phyloP scores from a whole-genome alignment of 2,888 invertebrate species.

The Chalcis sispes region DNA sequence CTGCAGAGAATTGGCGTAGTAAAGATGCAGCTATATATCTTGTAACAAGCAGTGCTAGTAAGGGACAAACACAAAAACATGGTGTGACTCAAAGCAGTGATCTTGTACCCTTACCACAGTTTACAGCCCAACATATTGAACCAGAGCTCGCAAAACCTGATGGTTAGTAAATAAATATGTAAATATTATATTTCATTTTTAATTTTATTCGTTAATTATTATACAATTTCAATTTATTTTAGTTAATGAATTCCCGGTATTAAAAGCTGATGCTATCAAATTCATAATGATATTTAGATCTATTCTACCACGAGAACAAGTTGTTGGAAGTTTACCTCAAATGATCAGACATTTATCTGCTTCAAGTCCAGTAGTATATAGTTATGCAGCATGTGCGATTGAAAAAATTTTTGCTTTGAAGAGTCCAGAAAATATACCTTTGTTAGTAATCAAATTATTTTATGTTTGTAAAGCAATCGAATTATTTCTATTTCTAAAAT shows the following conservation, averaged over 20 bases:
- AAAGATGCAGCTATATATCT: slow-evolving; percentile 98
- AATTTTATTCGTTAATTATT: slow-evolving; percentile 19
- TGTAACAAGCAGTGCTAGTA: slow-evolving; percentile 94
- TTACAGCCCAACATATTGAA: slow-evolving; percentile 90
- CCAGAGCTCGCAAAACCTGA: slow-evolving; percentile 88
- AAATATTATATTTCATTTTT: slow-evolving; percentile 11
- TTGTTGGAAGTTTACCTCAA: slow-evolving; percentile 86
- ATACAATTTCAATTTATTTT: slow-evolving; percentile 57
- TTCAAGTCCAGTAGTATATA: slow-evolving; percentile 91
- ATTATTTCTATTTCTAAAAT: background rate
- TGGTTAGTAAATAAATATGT: slow-evolving; percentile 76
- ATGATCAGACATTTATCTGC: slow-evolving; percentile 87
- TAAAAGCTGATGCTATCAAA: slow-evolving; percentile 97
- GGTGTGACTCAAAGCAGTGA: slow-evolving; percentile 95
- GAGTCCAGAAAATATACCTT: slow-evolving; percentile 78
- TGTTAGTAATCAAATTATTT: slow-evolving; percentile 75
- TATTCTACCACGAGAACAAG: slow-evolving; percentile 87
- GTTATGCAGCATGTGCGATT: slow-evolving; percentile 94
- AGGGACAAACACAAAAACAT: slow-evolving; percentile 91
- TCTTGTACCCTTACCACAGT: slow-evolving; percentile 92
- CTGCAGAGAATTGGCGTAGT: slow-evolving; percentile 89
- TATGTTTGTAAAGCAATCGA: slow-evolving; percentile 18
- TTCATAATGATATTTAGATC: slow-evolving; percentile 97
- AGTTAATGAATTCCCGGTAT: slow-evolving; percentile 92
- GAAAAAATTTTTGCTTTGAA: slow-evolving; percentile 91